phyloP scores from a whole-genome alignment of 2,113 vertebrate genomes.

The Sceloporus tristichus region DNA sequence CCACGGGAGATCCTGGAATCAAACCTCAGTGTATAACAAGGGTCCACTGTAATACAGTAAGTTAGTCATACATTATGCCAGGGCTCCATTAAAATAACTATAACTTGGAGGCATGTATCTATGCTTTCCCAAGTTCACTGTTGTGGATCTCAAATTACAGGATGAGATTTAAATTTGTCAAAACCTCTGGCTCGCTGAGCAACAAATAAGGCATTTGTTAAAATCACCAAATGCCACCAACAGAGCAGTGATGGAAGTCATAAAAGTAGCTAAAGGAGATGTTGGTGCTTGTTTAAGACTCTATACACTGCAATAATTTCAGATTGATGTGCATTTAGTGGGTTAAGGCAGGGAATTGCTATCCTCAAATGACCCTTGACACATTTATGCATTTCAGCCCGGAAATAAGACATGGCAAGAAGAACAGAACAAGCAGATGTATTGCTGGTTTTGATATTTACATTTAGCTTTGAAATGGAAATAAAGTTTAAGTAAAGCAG shows the following conservation, averaged over 20 bases:
- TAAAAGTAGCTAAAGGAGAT: not conserved
- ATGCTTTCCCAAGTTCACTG: not conserved
- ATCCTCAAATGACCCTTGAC: slow-evolving; percentile 60
- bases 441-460: slow-evolving; percentile 45
- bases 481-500: slow-evolving; percentile 47
- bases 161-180: not conserved
- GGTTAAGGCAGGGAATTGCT: slow-evolving; percentile 51
- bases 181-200: not conserved
- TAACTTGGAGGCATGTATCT: not conserved
- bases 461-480: slow-evolving; percentile 62
- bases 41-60: too few relatives aligned
- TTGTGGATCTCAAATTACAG: not conserved
- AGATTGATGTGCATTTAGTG: slow-evolving; percentile 37
- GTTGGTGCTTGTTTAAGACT: slow-evolving; percentile 26
- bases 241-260: not conserved
- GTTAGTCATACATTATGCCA: not conserved
- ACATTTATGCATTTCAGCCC: slow-evolving; percentile 35
- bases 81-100: not conserved
- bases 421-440: slow-evolving; percentile 33
- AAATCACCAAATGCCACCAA: rapidly evolving
- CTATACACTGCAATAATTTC: slow-evolving; percentile 9
- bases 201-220: not conserved
- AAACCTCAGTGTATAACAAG: too few relatives aligned
- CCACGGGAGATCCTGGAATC: too few relatives aligned
- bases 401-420: slow-evolving; percentile 61